Evolutionary conservation across 2,113 vertebrate species (phyloP).

Genomic region (Dromaius novaehollandiae): DNA sequence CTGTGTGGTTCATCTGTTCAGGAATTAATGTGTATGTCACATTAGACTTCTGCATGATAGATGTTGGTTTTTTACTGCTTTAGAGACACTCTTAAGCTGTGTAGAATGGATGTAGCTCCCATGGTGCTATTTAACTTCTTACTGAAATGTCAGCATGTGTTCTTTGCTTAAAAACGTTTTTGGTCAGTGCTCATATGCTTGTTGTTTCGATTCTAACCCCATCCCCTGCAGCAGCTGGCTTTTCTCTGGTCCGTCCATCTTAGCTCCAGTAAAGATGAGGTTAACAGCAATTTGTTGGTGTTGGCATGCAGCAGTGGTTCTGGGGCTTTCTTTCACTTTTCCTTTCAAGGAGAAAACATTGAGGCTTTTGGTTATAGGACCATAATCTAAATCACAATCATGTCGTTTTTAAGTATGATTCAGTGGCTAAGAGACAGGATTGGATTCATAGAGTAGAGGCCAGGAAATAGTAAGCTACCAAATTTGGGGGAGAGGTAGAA

Average conservation of each 20-base stretch:
- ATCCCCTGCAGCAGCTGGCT: neutral
- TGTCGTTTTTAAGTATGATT: neutral
- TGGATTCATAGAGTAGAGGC: neutral
- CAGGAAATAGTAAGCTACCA: neutral
- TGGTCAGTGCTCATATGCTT: neutral
- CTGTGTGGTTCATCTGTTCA: neutral
- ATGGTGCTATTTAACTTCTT: neutral
- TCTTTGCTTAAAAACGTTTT: neutral
- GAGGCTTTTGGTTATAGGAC: neutral
- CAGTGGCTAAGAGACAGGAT: neutral
- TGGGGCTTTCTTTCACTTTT: neutral
- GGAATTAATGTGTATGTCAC: neutral
- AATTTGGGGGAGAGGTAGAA: neutral
- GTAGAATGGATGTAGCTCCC: neutral
- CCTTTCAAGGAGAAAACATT: neutral
- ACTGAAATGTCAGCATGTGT: neutral
- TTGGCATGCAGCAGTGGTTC: neutral
- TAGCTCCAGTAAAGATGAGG: neutral
- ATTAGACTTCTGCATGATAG: neutral
- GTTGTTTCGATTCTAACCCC: neutral
- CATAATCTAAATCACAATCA: neutral
- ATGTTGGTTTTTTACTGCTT: neutral
- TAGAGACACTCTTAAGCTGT: neutral
- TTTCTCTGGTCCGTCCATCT: neutral
- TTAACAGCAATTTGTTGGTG: neutral